A percentile compares a stretch with the other conserved stretches of the same genome.
Conservation (phyloP, 1,140 invertebrate species). For the Callitettix versicolor region DNA sequence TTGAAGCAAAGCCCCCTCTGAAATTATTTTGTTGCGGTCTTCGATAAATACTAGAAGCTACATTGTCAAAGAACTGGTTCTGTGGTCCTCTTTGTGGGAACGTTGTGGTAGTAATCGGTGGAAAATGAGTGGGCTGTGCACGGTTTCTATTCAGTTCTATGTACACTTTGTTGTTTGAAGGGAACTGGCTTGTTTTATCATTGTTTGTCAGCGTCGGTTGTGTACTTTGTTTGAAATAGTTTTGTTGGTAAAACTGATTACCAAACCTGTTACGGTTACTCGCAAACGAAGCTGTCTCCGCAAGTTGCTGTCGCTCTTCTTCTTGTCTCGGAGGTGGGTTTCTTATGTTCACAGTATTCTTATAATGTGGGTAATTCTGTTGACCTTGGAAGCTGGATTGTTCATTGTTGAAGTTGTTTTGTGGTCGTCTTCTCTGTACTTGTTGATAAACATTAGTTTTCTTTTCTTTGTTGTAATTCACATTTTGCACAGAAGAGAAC, state of each 20-base stretch:
- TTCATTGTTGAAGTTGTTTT: no score
- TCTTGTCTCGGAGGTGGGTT: not conserved
- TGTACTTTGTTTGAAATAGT: constrained; percentile 2
- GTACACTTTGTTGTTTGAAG: constrained; percentile 1
- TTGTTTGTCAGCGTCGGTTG: not conserved
- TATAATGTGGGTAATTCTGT: not conserved
- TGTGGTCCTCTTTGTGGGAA: no score
- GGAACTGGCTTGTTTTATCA: no score
- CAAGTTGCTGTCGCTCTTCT: constrained; percentile 55
- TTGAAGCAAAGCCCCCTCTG: not conserved
- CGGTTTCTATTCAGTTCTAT: not conserved
- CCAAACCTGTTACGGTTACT: constrained; percentile 35
- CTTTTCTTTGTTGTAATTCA: no score
- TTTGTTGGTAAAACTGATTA: constrained; percentile 16
- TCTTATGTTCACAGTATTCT: not conserved
- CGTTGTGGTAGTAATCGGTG: not conserved
- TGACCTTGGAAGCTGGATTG: no score
- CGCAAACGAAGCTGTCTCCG: constrained; percentile 62
- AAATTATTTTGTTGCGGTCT: not conserved
- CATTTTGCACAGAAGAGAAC: no score
- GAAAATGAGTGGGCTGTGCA: not conserved
- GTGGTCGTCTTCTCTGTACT: no score
- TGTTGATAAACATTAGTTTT: no score
- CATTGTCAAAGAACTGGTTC: not conserved
- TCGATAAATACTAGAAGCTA: not conserved